Evolutionary conservation across 2,888 invertebrate species (phyloP).

Genomic region (Tethea ocularis): DNA sequence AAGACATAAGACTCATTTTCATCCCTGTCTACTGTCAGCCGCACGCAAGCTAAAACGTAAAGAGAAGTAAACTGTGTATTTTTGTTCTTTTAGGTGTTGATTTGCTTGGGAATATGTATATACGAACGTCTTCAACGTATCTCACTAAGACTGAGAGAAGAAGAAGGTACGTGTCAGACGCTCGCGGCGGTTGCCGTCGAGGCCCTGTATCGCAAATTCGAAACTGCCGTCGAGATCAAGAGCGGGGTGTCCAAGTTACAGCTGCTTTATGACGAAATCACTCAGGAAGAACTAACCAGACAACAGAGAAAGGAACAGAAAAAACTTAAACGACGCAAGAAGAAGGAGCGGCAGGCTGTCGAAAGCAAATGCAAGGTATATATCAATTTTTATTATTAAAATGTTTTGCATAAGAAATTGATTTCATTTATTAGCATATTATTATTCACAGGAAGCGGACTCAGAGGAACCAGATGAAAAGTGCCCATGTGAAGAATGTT

Average conservation of each 20-base stretch:
- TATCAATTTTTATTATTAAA: background rate
- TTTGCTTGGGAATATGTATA: slow-evolving; percentile 96
- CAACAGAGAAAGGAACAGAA: slow-evolving; percentile 94
- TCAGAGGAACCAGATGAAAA: slow-evolving; percentile 79
- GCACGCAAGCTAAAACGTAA: too few species aligned
- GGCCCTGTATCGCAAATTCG: slow-evolving; percentile 94
- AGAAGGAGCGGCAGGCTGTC: slow-evolving; percentile 83
- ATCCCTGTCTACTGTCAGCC: too few species aligned
- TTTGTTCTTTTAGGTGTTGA: slow-evolving; percentile 86
- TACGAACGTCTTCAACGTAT: slow-evolving; percentile 95
- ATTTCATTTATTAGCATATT: background rate
- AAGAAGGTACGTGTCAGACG: slow-evolving; percentile 97
- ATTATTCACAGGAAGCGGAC: slow-evolving; percentile 63
- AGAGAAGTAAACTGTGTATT: background rate
- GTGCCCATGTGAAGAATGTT: slow-evolving; percentile 78
- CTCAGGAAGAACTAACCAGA: slow-evolving; percentile 93
- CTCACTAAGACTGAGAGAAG: slow-evolving; percentile 93
- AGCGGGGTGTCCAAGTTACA: slow-evolving; percentile 95
- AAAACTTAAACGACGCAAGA: slow-evolving; percentile 90
- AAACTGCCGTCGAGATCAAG: slow-evolving; percentile 94
- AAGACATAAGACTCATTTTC: too few species aligned
- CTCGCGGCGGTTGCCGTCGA: slow-evolving; percentile 95
- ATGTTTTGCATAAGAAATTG: too few species aligned
- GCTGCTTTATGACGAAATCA: slow-evolving; percentile 93
- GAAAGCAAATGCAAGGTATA: slow-evolving; percentile 74